phyloP scores from a whole-genome alignment of 2,888 invertebrate species.

The Cryptus armator region DNA sequence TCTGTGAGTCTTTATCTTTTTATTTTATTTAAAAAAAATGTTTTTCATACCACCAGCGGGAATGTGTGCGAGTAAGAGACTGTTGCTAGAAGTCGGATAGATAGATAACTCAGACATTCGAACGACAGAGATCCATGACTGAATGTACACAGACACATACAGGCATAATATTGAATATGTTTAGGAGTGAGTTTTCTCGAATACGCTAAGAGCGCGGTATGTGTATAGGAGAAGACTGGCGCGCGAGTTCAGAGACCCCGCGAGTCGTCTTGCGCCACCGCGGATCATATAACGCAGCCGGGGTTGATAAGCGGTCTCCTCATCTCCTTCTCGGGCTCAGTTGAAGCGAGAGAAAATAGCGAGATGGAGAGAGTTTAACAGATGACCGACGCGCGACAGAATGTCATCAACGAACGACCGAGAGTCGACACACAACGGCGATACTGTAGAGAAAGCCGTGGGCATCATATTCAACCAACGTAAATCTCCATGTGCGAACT shows the following conservation, averaged over 20 bases:
- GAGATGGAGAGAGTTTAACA: slow-evolving; percentile 46
- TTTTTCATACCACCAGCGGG: slow-evolving; percentile 31
- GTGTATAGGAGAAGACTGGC: slow-evolving; percentile 42
- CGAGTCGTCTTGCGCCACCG: slow-evolving; percentile 75
- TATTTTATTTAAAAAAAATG: neutral
- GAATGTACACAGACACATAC: slow-evolving; percentile 12
- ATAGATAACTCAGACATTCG: slow-evolving; percentile 54
- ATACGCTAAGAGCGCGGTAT: slow-evolving; percentile 16
- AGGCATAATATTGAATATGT: slow-evolving; percentile 16
- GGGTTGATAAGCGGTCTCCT: slow-evolving; percentile 75
- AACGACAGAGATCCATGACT: slow-evolving; percentile 65
- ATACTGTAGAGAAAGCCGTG: slow-evolving; percentile 62
- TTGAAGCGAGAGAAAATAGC: neutral
- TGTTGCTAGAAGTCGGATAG: slow-evolving; percentile 51
- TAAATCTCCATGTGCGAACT: slow-evolving; percentile 18
- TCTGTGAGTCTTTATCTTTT: slow-evolving; percentile 20
- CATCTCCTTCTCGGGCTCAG: slow-evolving; percentile 36
- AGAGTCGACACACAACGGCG: slow-evolving; percentile 42
- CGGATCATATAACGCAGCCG: slow-evolving; percentile 75
- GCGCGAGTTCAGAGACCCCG: slow-evolving; percentile 78
- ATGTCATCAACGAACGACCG: slow-evolving; percentile 57
- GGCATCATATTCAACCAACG: slow-evolving; percentile 27
- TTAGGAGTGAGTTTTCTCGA: slow-evolving; percentile 12
- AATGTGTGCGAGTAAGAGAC: slow-evolving; percentile 57
- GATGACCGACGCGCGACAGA: slow-evolving; percentile 62